A percentile compares a stretch with the other conserved stretches of the same genome.
Conservation (phyloP, 2,113 vertebrate species). For the Puffinus mauretanicus region DNA sequence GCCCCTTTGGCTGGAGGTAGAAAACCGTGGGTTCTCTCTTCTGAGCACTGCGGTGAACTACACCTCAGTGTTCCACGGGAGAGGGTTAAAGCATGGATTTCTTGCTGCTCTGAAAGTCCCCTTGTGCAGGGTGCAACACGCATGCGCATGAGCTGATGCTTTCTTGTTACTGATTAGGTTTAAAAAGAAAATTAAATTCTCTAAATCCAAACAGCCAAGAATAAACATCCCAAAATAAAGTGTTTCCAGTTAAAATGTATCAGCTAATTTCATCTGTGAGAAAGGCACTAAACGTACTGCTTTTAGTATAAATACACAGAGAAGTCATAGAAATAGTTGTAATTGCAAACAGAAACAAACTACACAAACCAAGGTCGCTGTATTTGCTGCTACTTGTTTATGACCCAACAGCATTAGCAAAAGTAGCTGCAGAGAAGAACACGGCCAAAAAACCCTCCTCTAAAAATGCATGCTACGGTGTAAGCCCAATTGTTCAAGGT, state of each 20-base stretch:
- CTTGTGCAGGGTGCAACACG: neutral
- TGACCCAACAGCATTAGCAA: neutral
- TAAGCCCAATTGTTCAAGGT: fast-evolving
- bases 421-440: neutral
- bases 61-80: neutral
- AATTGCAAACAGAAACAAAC: slow-evolving; percentile 27
- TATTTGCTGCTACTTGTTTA: slow-evolving; percentile 15
- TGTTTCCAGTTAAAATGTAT: slow-evolving; percentile 13
- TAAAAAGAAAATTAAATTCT: neutral
- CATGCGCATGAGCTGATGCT: neutral
- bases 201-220: neutral
- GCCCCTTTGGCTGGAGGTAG: neutral
- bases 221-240: neutral
- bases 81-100: neutral
- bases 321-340: slow-evolving; percentile 32
- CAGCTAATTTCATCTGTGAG: slow-evolving; percentile 38
- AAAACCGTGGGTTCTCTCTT: neutral
- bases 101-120: neutral
- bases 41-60: neutral
- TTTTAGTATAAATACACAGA: slow-evolving; percentile 46
- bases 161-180: neutral
- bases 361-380: neutral
- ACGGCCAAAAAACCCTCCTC: neutral
- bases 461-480: fast-evolving
- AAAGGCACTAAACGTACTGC: slow-evolving; percentile 38